Conservation (phyloP, 64 coral and sea anemone species). For the Montipora capricornis region DNA sequence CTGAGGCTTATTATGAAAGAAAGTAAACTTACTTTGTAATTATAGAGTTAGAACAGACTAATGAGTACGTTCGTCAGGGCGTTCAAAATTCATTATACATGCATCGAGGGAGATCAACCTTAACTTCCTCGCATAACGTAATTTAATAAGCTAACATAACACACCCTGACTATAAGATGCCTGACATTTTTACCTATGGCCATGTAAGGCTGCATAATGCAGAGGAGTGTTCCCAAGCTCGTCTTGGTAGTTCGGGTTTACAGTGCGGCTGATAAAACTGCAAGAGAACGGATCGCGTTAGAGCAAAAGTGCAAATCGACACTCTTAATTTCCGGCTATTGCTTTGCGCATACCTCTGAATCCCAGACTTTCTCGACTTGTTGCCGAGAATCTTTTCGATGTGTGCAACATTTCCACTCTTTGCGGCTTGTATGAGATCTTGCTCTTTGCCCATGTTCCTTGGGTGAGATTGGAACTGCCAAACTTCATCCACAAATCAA, state of each 20-base stretch:
- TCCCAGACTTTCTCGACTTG: constrained; percentile 72
- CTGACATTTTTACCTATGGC: constrained; percentile 67
- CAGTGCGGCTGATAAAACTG: constrained; percentile 80
- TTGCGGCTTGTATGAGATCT: constrained; percentile 85
- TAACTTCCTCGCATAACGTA: too few species aligned
- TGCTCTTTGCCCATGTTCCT: constrained; percentile 91
- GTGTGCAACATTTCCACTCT: constrained; percentile 90
- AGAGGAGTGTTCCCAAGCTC: constrained; percentile 87
- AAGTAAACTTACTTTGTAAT: background rate
- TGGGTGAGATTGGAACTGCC: constrained; percentile 21
- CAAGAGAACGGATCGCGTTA: constrained; percentile 13
- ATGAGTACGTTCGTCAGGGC: background rate
- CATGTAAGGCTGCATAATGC: constrained; percentile 80
- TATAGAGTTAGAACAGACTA: background rate
- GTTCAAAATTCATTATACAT: too few species aligned
- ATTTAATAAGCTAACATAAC: too few species aligned
- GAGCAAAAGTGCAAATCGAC: background rate
- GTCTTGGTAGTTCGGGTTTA: constrained; percentile 88
- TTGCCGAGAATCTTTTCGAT: constrained; percentile 91
- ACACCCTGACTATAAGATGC: too few species aligned
- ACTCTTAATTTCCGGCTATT: background rate
- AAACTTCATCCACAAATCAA: constrained; percentile 4
- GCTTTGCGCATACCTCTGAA: constrained; percentile 71
- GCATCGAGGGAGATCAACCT: too few species aligned
- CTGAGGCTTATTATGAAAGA: background rate